These are phyloP conservation scores for Tangachromis dhanisi DNA, from an alignment of 2,113 vertebrate species.

Conservation along the genomic window DNA sequence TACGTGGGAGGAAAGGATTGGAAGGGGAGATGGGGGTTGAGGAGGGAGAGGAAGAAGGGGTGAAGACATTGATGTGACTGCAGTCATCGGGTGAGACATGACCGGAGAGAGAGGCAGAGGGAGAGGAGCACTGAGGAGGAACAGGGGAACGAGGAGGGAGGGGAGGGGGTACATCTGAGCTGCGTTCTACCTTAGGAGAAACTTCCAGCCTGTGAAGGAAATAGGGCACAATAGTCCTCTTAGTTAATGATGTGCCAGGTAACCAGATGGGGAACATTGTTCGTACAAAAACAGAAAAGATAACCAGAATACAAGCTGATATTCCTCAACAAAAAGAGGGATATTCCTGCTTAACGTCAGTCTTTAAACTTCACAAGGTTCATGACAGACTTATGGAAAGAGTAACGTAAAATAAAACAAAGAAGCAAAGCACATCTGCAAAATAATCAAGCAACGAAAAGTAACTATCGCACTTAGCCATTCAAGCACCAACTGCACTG, in stretches of 20 bases:
- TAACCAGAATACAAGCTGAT: slow-evolving; percentile 17
- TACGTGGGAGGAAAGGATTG: slow-evolving; percentile 82
- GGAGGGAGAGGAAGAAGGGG: slow-evolving; percentile 55
- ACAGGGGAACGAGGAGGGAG: slow-evolving; percentile 69
- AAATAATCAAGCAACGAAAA: slow-evolving; percentile 51
- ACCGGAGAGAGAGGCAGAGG: slow-evolving; percentile 52
- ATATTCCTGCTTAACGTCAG: neutral
- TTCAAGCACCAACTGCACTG: neutral
- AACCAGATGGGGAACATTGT: slow-evolving; percentile 42
- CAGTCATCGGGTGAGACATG: slow-evolving; percentile 47
- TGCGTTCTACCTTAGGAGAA: slow-evolving; percentile 96
- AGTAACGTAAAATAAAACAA: neutral
- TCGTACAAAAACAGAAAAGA: slow-evolving; percentile 36
- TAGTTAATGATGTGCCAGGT: slow-evolving; percentile 77
- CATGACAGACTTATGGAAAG: slow-evolving; percentile 30
- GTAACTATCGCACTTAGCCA: slow-evolving; percentile 16
- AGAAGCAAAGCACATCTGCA: slow-evolving; percentile 46
- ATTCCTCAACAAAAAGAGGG: neutral
- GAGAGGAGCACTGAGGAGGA: slow-evolving; percentile 55
- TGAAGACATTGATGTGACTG: slow-evolving; percentile 56
- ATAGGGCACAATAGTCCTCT: slow-evolving; percentile 88
- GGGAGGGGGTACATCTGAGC: slow-evolving; percentile 79
- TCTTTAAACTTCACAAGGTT: neutral
- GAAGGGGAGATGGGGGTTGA: slow-evolving; percentile 72
- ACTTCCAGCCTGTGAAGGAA: slow-evolving; percentile 97